Conservation (phyloP, 2,797 vertebrate species). For the Limnodromus scolopaceus region DNA sequence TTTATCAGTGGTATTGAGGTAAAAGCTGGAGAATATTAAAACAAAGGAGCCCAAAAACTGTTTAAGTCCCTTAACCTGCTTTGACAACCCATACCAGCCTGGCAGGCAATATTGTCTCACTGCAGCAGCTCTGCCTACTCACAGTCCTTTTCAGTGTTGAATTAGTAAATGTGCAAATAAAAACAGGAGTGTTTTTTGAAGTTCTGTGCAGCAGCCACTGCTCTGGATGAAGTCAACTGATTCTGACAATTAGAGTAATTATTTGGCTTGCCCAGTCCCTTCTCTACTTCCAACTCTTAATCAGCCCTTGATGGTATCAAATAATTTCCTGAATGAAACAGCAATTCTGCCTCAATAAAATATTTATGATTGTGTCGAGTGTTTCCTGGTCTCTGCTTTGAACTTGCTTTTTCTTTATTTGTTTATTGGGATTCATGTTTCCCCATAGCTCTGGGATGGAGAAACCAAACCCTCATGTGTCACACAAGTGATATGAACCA, state of each 20-base stretch:
- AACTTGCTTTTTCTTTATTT: not conserved
- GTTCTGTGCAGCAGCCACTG: not conserved
- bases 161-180: not conserved
- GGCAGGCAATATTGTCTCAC: fast-evolving
- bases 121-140: not conserved
- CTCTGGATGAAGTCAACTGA: not conserved
- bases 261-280: slow-evolving; percentile 22
- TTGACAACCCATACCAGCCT: not conserved
- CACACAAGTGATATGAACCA: not conserved
- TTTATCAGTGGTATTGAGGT: not conserved
- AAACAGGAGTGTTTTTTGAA: not conserved
- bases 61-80: not conserved
- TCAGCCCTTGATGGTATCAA: slow-evolving; percentile 65
- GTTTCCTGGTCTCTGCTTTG: slow-evolving; percentile 64
- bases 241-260: not conserved
- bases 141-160: not conserved
- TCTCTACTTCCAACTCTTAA: slow-evolving; percentile 22
- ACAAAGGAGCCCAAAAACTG: not conserved
- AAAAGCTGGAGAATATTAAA: not conserved
- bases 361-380: slow-evolving; percentile 65
- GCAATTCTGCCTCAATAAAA: slow-evolving; percentile 65
- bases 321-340: slow-evolving; percentile 77
- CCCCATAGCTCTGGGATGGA: not conserved
- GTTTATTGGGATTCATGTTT: slow-evolving; percentile 6
- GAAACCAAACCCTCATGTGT: not conserved